Evolutionary conservation across 1,140 invertebrate genomes (phyloP).

Genomic region (Chironomus striatipennis): DNA sequence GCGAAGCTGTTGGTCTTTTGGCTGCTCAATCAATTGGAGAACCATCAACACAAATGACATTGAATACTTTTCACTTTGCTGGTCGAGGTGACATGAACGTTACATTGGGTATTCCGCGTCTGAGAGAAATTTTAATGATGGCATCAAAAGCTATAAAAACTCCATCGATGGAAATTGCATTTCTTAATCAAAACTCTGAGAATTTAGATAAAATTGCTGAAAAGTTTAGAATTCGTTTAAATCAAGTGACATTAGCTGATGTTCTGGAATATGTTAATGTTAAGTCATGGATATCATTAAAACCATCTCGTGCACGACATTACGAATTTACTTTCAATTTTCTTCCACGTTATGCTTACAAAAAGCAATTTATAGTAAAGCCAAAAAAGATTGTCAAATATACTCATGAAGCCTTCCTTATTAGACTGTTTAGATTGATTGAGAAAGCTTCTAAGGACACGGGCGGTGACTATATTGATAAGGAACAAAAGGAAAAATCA

Average conservation of each 20-base stretch:
- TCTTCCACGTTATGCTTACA: conserved; percentile 62
- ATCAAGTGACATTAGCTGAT: conserved; percentile 64
- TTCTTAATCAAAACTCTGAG: conserved; percentile 43
- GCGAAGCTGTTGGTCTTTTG: conserved; percentile 87
- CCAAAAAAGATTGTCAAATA: conserved; percentile 60
- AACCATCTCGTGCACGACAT: conserved; percentile 45
- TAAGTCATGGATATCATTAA: conserved; percentile 48
- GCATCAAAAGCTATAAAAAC: conserved; percentile 89
- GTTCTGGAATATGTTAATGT: conserved; percentile 68
- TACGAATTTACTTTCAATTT: conserved; percentile 61
- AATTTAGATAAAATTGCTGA: conserved; percentile 56
- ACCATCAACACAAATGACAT: conserved; percentile 99
- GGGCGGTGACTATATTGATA: conserved; percentile 28
- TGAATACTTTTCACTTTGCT: conserved; percentile 99
- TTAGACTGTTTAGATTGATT: conserved; percentile 49
- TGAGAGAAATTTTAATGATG: conserved; percentile 95
- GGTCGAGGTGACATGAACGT: conserved; percentile 99
- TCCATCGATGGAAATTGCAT: conserved; percentile 91
- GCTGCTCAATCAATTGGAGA: conserved; percentile 96
- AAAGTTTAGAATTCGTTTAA: conserved; percentile 59
- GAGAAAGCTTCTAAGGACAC: conserved; percentile 41
- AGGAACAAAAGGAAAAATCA: conserved; percentile 34
- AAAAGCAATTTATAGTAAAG: conserved; percentile 56
- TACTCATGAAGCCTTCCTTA: conserved; percentile 56
- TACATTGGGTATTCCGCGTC: conserved; percentile 91